Base-by-base conservation (phyloP, 2,888 invertebrate species). In the Charanyca ferruginea region DNA sequence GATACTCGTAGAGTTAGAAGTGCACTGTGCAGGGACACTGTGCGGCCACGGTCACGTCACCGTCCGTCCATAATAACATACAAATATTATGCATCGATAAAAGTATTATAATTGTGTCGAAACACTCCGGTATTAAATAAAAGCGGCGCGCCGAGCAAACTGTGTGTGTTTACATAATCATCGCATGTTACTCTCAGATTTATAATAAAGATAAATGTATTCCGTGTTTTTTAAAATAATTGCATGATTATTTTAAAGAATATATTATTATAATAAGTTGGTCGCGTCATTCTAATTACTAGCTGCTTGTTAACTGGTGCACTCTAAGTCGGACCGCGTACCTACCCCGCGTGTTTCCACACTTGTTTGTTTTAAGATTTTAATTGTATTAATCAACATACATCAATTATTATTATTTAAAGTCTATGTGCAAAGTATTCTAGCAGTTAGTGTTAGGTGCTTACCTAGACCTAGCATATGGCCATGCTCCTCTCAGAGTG, bases 141-240 rank as follows among this genome's bases (percentile, higher is more conserved):
- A 45, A 42, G 47, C 28, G 35, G 44, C 45, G 47, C 28, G 35
- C 38, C 45, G 52, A 22, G 23, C 20, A 35, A 38, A 16, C 38
- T 6, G 48, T 3, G 47, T 59, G 41, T 60, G 57, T 69, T 77
- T 70, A 77, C 62, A 75, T 60, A 69, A 62, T 32, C 65, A 79
- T 65, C 59, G 76, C 77, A 79, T 79, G 79, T 75, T 79, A 35
- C 55, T 20, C 80, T 59, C 59, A 47, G 80, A 79, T 77, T 75
- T 75, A 70, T 79, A 57, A 74, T 70, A 70, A 62, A 75, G 79
- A 79, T 77, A 79, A 76, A 75, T 60, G 52, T 76, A 62, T 66
- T 75, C 62, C 61, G 54, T 70, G 71, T 70, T 77, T 79, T n/a
- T 52, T 41, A n/a, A 79, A 70, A 70, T 76, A 77, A 77, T 79